Base-by-base conservation (phyloP, 2,888 invertebrate genomes). In the Epistrophella euchroma region DNA sequence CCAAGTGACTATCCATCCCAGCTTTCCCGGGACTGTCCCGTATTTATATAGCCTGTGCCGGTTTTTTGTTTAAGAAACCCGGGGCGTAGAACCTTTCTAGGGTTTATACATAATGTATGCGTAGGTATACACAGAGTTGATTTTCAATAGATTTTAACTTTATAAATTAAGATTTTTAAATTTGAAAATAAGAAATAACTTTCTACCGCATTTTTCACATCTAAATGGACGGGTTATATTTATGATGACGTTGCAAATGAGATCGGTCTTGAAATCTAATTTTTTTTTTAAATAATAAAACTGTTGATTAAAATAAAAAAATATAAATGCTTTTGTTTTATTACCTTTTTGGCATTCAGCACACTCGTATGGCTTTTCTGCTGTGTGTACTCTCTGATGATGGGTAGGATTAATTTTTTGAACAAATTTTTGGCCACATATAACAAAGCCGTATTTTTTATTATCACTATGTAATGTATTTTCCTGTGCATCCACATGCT, bases 401-500 rank as follows among this genome's bases (percentile, higher is more conserved):
- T 92, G 92, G 32, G 92, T 91, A 43, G 92, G 88, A 88, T 92
- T 92, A 52, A 93, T 92, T 88, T 93, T 92, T 83, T 92, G 92
- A 78, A 92, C 92, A 89, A 92, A 92, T 89, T 92, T 92, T 88
- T 93, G 92, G n/a, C 92, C 92, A 89, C 92, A 92, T 68, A 92
- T 91, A 89, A 92, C 92, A 89, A 93, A 92, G 88, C 91, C 91
- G 88, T 92, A 92, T 85, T 92, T 91, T 85, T 92, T 92, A 82
- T 91, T 92, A 88, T 92, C 92, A 80, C 91, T 91, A n/a, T n/a
- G n/a, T n/a, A n/a, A 88, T 92, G 92, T 70, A 92, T 92, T 89
- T 93, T 92, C 11, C 92, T 90, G 88, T 92, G 92, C 91, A 92
- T 92, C 91, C 91, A 92, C 91, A 92, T 91, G 88, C 92, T 92